These are phyloP conservation scores for Pangasius macronema DNA, from an alignment of 2,797 vertebrate species.

Conservation along the genomic window DNA sequence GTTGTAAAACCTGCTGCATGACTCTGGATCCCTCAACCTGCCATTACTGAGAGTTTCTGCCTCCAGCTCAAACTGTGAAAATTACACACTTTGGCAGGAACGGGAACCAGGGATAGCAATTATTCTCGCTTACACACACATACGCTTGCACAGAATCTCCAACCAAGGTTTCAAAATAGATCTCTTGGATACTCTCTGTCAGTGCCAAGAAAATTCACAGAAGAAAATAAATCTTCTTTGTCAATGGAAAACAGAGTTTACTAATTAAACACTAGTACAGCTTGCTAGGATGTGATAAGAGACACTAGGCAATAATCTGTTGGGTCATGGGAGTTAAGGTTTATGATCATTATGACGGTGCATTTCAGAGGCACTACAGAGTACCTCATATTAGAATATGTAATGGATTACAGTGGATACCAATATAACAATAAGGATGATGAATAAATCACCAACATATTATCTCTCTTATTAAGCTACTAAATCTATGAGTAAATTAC, in stretches of 20 bases:
- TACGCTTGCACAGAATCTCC: background rate
- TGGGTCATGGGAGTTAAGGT: conserved; percentile 48
- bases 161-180: background rate
- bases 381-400: background rate
- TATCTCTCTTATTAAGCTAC: background rate
- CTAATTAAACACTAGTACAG: conserved; percentile 48
- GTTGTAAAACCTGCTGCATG: conserved; percentile 5
- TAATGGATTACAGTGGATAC: background rate
- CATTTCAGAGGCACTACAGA: conserved; percentile 33
- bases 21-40: background rate
- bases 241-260: conserved; percentile 21
- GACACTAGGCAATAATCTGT: conserved; percentile 47
- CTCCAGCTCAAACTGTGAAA: conserved; percentile 29
- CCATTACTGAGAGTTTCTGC: conserved; percentile 7
- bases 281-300: conserved; percentile 27
- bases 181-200: conserved; percentile 15
- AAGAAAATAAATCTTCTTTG: conserved; percentile 15
- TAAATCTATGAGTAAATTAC: background rate
- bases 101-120: conserved; percentile 17
- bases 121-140: background rate
- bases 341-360: conserved; percentile 49
- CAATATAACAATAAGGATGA: background rate
- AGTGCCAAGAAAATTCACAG: background rate
- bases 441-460: background rate
- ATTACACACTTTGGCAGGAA: conserved; percentile 27